phyloP scores from a whole-genome alignment of 1,140 invertebrate species.

The Scaptomyza hsui region DNA sequence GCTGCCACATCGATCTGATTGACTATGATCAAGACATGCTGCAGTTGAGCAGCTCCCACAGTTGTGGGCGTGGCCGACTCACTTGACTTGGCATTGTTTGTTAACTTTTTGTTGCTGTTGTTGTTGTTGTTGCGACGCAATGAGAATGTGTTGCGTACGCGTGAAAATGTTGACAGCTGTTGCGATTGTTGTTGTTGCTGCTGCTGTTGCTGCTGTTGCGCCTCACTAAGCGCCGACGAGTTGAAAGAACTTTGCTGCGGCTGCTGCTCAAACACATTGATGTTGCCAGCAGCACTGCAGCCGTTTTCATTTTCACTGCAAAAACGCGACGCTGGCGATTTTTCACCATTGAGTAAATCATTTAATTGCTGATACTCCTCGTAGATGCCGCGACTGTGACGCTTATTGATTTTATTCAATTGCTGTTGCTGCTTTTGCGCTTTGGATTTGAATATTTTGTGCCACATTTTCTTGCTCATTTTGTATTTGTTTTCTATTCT shows the following conservation, averaged over 20 bases:
- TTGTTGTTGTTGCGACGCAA: conserved; percentile 50
- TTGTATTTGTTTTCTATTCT: conserved; percentile 26
- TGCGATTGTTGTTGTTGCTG: conserved; percentile 48
- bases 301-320: conserved; percentile 59
- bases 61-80: conserved; percentile 53
- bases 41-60: conserved; percentile 44
- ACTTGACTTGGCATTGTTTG: conserved; percentile 66
- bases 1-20: conserved; percentile 59
- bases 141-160: conserved; percentile 79
- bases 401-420: conserved; percentile 70
- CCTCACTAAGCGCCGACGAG: conserved; percentile 65
- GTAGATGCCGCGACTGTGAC: conserved; percentile 72
- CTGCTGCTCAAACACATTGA: conserved; percentile 69
- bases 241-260: conserved; percentile 77
- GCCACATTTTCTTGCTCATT: conserved; percentile 83
- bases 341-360: conserved; percentile 56
- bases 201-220: conserved; percentile 53
- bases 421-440: conserved; percentile 61
- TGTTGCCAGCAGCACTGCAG: conserved; percentile 36
- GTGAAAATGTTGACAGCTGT: conserved; percentile 79
- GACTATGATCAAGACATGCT: conserved; percentile 73
- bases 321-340: conserved; percentile 20
- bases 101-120: conserved; percentile 41
- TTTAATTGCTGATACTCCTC: conserved; percentile 80
- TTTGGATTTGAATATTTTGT: conserved; percentile 82